A percentile compares a stretch with the other conserved stretches of the same genome.
These are phyloP conservation scores for Carabus problematicus DNA, from an alignment of 2,888 invertebrate genomes.

Conservation along the genomic window DNA sequence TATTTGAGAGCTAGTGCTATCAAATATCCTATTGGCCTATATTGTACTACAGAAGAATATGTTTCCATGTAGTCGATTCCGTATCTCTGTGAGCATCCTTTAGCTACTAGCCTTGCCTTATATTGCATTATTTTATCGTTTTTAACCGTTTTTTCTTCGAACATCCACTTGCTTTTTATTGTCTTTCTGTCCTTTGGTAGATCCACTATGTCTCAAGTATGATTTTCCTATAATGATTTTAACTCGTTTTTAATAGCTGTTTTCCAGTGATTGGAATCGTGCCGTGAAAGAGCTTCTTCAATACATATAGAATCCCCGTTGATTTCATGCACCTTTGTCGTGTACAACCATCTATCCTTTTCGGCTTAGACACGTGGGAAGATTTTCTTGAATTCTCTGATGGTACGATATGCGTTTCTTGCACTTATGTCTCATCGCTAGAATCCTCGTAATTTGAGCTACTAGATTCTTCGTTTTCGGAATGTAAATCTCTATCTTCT, in stretches of 20 bases:
- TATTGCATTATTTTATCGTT: slow-evolving; percentile 14
- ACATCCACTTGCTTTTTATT: slow-evolving; percentile 45
- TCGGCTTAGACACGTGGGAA: slow-evolving; percentile 40
- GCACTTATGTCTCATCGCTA: slow-evolving; percentile 12
- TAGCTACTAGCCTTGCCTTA: slow-evolving; percentile 48
- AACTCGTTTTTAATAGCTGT: slow-evolving; percentile 45
- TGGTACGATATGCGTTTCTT: slow-evolving; percentile 25
- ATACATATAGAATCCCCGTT: slow-evolving; percentile 6
- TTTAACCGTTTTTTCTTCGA: slow-evolving; percentile 37
- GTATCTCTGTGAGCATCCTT: slow-evolving; percentile 47
- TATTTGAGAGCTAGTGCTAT: slow-evolving; percentile 47
- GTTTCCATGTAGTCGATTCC: slow-evolving; percentile 50
- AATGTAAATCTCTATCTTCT: slow-evolving; percentile 5
- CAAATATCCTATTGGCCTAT: slow-evolving; percentile 47
- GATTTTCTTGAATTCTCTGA: slow-evolving; percentile 42
- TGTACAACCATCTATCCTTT: slow-evolving; percentile 39
- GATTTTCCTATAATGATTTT: slow-evolving; percentile 37
- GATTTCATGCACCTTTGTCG: too few relatives aligned
- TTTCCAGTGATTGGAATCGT: slow-evolving; percentile 36
- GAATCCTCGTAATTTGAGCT: slow-evolving; percentile 42
- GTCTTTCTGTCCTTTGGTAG: slow-evolving; percentile 40
- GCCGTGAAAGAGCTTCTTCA: slow-evolving; percentile 11
- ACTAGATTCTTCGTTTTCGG: slow-evolving; percentile 5
- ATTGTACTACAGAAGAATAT: slow-evolving; percentile 48
- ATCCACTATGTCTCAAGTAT: slow-evolving; percentile 41